Conservation (phyloP, 2,113 vertebrate species). For the Aleadryas rufinucha region DNA sequence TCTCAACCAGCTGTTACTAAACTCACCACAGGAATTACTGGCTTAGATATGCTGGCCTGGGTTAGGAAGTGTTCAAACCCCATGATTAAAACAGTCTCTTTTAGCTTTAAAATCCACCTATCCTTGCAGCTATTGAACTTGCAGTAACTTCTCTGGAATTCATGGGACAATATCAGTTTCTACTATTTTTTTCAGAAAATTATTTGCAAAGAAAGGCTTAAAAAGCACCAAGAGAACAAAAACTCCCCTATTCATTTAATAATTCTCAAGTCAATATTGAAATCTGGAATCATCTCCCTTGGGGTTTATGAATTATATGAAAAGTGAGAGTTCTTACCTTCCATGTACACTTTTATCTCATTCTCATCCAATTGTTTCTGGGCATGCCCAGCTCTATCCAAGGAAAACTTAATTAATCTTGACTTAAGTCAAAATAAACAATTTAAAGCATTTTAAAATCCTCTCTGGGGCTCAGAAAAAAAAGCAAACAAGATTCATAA, state of each 20-base stretch:
- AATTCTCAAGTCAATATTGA: background rate
- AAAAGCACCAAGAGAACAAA: background rate
- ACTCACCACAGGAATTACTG: conserved; percentile 7
- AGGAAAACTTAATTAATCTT: conserved; percentile 2
- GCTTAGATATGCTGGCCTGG: background rate
- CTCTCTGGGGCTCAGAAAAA: background rate
- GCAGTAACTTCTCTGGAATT: background rate
- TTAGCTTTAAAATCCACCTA: background rate
- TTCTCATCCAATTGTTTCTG: background rate
- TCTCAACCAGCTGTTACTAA: conserved; percentile 11
- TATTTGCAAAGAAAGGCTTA: background rate
- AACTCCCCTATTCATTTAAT: background rate
- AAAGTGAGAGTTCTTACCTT: background rate
- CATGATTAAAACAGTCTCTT: background rate
- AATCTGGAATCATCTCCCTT: background rate
- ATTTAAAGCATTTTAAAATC: conserved; percentile 7
- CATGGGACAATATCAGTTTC: background rate
- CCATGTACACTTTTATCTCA: background rate
- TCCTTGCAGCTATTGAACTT: background rate
- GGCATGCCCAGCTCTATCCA: background rate
- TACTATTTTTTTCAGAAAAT: background rate
- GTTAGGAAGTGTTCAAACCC: background rate
- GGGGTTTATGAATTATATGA: background rate
- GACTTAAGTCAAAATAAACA: background rate
- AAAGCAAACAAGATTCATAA: background rate